phyloP scores from a whole-genome alignment of 2,797 vertebrate species.

The Siniperca scherzeri region DNA sequence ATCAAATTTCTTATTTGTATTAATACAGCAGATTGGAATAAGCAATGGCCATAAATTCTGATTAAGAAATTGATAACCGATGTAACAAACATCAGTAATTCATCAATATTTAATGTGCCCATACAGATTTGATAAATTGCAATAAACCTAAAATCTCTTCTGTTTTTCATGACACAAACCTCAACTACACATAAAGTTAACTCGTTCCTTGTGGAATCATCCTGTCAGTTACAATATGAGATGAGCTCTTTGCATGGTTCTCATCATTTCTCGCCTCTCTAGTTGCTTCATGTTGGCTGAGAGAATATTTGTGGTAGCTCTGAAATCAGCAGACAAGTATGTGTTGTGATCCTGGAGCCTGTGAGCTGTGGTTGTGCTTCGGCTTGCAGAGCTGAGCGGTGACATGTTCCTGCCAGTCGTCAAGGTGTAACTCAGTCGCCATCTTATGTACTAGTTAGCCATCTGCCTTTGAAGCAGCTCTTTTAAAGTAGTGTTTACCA shows the following conservation, averaged over 20 bases:
- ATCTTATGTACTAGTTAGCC: slow-evolving; percentile 27
- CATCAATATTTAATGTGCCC: slow-evolving; percentile 8
- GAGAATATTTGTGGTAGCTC: slow-evolving; percentile 59
- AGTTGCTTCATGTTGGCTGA: slow-evolving; percentile 43
- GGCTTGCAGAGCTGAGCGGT: slow-evolving; percentile 8
- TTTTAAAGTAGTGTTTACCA: slow-evolving; percentile 63
- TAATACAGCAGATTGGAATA: slow-evolving; percentile 9
- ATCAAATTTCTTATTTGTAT: slow-evolving; percentile 16
- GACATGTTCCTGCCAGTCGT: slow-evolving; percentile 38
- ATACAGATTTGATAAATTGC: slow-evolving; percentile 17
- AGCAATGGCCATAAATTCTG: slow-evolving; percentile 1
- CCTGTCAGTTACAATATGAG: slow-evolving; percentile 56
- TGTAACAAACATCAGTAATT: slow-evolving; percentile 13
- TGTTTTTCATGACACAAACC: slow-evolving; percentile 49
- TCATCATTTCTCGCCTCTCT: slow-evolving; percentile 47
- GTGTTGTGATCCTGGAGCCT: slow-evolving; percentile 34
- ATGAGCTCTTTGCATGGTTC: slow-evolving; percentile 53
- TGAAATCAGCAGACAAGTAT: slow-evolving; percentile 52
- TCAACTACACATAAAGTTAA: slow-evolving; percentile 51
- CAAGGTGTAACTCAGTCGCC: slow-evolving; percentile 43
- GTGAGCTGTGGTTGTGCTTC: slow-evolving; percentile 18
- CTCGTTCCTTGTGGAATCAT: slow-evolving; percentile 20
- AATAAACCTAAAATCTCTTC: slow-evolving; percentile 33
- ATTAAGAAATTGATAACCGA: slow-evolving; percentile 31
- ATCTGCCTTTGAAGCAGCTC: slow-evolving; percentile 50